A percentile compares a stretch with the other conserved stretches of the same genome.
phyloP scores from a whole-genome alignment of 2,797 vertebrate genomes.

The Diglossa cyanea region DNA sequence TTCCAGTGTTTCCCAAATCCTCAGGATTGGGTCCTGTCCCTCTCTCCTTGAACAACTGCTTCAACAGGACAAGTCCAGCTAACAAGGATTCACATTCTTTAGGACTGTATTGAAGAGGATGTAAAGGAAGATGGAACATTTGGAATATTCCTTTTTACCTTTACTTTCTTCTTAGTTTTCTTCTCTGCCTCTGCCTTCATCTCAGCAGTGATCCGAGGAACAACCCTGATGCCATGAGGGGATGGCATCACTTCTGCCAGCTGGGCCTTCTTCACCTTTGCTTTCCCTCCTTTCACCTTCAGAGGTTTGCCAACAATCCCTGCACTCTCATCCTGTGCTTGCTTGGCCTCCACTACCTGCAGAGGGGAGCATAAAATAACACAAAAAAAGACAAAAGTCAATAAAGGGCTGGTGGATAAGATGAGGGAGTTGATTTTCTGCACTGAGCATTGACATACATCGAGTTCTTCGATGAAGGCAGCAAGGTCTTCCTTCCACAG shows the following conservation, averaged over 20 bases:
- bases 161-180: constrained; percentile 81
- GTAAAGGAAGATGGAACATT: not conserved
- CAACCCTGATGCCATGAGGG: constrained; percentile 84
- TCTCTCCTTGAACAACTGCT: not conserved
- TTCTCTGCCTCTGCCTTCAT: constrained; percentile 92
- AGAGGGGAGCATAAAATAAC: not conserved
- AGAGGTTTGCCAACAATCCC: constrained; percentile 61
- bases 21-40: not conserved
- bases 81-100: not conserved
- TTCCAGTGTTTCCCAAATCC: not conserved
- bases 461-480: constrained; percentile 87
- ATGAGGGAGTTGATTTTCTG: not conserved
- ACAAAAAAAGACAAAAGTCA: not conserved
- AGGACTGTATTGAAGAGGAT: not conserved
- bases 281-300: constrained; percentile 81
- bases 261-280: constrained; percentile 79
- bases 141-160: constrained; percentile 58
- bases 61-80: not conserved
- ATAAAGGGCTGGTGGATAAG: not conserved
- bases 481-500: constrained; percentile 92
- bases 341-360: constrained; percentile 85
- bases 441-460: constrained; percentile 69
- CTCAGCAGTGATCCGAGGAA: constrained; percentile 86
- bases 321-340: constrained; percentile 73
- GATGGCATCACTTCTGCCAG: constrained; percentile 87